Evolutionary conservation across 2,888 invertebrate species (phyloP).

Genomic region (Halictus ligatus): DNA sequence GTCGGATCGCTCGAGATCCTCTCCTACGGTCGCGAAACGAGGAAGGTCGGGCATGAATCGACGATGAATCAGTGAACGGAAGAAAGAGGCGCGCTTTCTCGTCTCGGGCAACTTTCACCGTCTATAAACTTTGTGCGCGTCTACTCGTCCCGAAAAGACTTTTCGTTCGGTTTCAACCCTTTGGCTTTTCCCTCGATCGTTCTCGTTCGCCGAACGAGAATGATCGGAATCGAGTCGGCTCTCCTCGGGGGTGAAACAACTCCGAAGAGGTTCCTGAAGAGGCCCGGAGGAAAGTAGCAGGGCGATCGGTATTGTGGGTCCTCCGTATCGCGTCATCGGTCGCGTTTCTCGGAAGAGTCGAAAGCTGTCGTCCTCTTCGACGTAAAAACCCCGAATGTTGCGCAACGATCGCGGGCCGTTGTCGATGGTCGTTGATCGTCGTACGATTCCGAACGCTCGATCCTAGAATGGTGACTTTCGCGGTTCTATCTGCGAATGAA

Average conservation of each 20-base stretch:
- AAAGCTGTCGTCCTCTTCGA: slow-evolving; percentile 47
- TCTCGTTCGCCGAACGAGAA: not conserved
- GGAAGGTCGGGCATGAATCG: slow-evolving; percentile 64
- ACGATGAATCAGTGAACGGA: slow-evolving; percentile 82
- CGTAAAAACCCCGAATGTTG: not conserved
- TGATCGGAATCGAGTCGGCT: not conserved
- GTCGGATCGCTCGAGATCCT: not conserved
- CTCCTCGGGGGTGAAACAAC: not conserved
- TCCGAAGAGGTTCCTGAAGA: not conserved
- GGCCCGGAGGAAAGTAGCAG: not conserved
- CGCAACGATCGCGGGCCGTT: not conserved
- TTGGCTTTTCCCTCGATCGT: not conserved
- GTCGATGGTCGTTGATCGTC: not conserved
- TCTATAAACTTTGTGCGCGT: slow-evolving; percentile 79
- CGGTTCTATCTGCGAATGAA: not conserved
- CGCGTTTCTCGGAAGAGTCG: slow-evolving; percentile 53
- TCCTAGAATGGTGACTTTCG: too few relatives aligned
- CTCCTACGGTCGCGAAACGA: not conserved
- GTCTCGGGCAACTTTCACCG: slow-evolving; percentile 82
- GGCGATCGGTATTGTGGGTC: not conserved
- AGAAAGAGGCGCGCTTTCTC: slow-evolving; percentile 83
- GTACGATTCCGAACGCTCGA: not conserved
- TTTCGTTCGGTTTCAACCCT: not conserved
- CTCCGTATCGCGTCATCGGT: not conserved
- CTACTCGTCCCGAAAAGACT: slow-evolving; percentile 74